Evolutionary conservation across 2,888 invertebrate genomes (phyloP), one percentile per base, ranked within the genome.

Genomic region (Girardia tigrina): DNA sequence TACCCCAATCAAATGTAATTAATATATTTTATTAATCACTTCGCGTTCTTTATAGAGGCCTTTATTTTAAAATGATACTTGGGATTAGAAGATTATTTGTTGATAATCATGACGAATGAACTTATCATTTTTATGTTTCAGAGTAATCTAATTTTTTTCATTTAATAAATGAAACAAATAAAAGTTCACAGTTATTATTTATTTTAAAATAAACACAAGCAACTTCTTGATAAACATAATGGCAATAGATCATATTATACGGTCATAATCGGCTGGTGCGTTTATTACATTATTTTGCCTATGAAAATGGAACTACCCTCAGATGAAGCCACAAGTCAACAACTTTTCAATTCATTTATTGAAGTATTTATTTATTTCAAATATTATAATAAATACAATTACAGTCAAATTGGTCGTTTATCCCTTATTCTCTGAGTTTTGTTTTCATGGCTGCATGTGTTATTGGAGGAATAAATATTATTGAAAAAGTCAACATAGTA

Each of bases 261-360:
- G 1, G 82, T 82, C n/a, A 80, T 82, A 1, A 77, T 81, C 12
- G 82, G 82, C 0, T 82, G 82, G 82, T 82, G 82, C 78, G 80
- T 81, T 75, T 82, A 81, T 77, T 82, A 82, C 78, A 77, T 79
- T 28, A 76, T 79, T 26, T 79, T 80, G 75, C 79, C 78, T 71
- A 80, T 81, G 0, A 20, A n/a, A 0, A 23, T 77, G 2, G 78
- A 79, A 20, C 79, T 82, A 23, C 82, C 82, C 0, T 74, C 71
- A 2, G 77, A 77, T 16, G 79, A 79, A 1, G 79, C 74, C 1
- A 79, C 79, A 4, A 79, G 81, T 69, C 42, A 77, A 6, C 42
- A 77, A 14, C 80, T 82, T 6, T 82, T 82, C 78, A 77, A 77
- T 26, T 79, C 81, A 28, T 82, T 78, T 78, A 80, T 81, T 0